phyloP scores from a whole-genome alignment of 2,888 invertebrate genomes.

The Coenonympha glycerion region DNA sequence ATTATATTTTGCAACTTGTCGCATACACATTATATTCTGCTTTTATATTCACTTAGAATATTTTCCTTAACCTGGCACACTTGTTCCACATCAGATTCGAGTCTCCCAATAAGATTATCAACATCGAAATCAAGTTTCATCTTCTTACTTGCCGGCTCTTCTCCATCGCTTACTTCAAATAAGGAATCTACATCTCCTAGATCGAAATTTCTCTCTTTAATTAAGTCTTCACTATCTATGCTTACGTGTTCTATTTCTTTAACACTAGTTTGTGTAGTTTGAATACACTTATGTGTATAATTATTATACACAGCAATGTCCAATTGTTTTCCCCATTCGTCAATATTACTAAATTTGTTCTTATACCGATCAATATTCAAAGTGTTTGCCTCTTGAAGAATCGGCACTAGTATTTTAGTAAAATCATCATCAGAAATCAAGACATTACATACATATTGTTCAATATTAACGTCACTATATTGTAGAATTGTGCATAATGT shows the following conservation, averaged over 20 bases:
- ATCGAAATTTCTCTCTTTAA: slow-evolving; percentile 47
- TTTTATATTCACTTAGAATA: slow-evolving; percentile 40
- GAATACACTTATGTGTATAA: slow-evolving; percentile 12
- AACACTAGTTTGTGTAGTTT: not conserved
- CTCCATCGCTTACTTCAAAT: slow-evolving; percentile 42
- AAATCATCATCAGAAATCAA: slow-evolving; percentile 11
- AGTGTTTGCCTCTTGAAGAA: slow-evolving; percentile 11
- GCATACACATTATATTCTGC: slow-evolving; percentile 44
- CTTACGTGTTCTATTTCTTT: not conserved
- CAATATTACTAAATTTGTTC: slow-evolving; percentile 21
- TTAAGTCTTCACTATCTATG: slow-evolving; percentile 21
- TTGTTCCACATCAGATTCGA: slow-evolving; percentile 45
- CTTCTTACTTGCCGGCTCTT: slow-evolving; percentile 53
- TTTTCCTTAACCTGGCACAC: slow-evolving; percentile 45
- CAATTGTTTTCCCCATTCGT: slow-evolving; percentile 18
- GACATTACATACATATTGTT: slow-evolving; percentile 33
- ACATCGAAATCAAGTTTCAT: slow-evolving; percentile 41
- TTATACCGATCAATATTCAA: slow-evolving; percentile 28
- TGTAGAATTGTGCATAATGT: slow-evolving; percentile 31
- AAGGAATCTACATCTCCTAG: slow-evolving; percentile 50
- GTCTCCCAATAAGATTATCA: slow-evolving; percentile 40
- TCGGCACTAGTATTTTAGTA: slow-evolving; percentile 28
- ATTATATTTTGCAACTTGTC: slow-evolving; percentile 47
- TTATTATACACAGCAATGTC: slow-evolving; percentile 9
- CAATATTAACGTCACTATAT: slow-evolving; percentile 22